Percentiles rank a stretch among this genome's conserved stretches.
phyloP scores from a whole-genome alignment of 2,113 vertebrate genomes.

The Gambusia holbrooki region DNA sequence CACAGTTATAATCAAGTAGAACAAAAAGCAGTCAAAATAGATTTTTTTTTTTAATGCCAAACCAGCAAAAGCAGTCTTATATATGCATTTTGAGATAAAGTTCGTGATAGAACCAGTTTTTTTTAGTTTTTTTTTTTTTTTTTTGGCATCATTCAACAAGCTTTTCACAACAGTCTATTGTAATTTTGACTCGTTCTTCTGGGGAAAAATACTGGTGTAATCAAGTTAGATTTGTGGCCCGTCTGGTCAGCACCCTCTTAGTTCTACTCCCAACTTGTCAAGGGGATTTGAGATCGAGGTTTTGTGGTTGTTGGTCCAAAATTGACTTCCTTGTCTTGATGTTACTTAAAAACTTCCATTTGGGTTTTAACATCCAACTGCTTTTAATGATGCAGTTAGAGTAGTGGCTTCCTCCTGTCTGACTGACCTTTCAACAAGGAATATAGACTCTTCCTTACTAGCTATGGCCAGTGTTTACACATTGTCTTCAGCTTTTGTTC shows the following conservation, averaged over 20 bases:
- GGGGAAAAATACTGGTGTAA: not conserved
- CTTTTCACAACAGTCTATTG: not conserved
- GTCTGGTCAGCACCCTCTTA: not conserved
- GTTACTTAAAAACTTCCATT: too few species aligned
- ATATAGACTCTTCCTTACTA: too few species aligned
- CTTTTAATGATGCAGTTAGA: too few species aligned
- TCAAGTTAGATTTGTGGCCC: not conserved
- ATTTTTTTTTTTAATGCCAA: not conserved
- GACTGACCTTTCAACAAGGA: too few species aligned
- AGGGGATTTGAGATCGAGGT: not conserved
- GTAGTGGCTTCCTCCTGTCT: too few species aligned
- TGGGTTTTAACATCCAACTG: too few species aligned
- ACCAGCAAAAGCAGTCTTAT: not conserved
- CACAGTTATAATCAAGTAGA: not conserved
- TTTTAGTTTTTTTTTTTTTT: too few species aligned
- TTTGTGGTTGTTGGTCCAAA: not conserved
- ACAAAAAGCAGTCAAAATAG: not conserved
- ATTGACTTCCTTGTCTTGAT: too few species aligned
- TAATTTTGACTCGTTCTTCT: not conserved
- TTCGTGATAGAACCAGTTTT: not conserved
- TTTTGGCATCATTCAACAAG: not conserved
- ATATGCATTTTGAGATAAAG: not conserved
- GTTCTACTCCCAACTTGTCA: not conserved
- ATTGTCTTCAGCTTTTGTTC: too few species aligned
- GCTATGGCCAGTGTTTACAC: too few species aligned